A percentile compares a stretch with the other conserved stretches of the same genome.
Conservation (phyloP, 2,888 invertebrate species). For the Xanthia togata region DNA sequence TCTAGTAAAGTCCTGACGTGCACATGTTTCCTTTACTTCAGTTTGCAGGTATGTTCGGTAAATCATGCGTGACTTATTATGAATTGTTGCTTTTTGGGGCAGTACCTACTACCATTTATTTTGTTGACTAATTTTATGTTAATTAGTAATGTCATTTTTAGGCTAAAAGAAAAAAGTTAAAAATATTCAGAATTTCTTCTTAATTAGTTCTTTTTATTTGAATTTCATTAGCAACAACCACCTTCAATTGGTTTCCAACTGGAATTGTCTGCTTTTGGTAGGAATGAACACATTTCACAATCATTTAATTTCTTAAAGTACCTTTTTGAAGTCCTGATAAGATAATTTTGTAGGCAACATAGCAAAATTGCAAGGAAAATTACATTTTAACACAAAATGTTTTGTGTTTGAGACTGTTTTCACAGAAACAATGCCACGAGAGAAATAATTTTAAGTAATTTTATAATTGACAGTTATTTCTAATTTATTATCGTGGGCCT, state of each 20-base stretch:
- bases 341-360: constrained; percentile 17
- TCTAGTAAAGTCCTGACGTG: background rate
- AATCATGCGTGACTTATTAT: background rate
- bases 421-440: background rate
- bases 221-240: background rate
- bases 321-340: constrained; percentile 22
- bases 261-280: background rate
- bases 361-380: background rate
- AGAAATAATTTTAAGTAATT: background rate
- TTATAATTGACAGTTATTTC: background rate
- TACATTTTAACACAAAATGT: background rate
- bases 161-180: background rate
- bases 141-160: background rate
- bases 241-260: background rate
- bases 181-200: background rate
- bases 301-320: constrained; percentile 27
- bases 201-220: background rate
- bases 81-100: background rate
- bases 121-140: background rate
- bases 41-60: background rate
- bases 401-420: background rate
- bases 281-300: constrained; percentile 5
- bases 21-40: background rate
- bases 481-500: background rate
- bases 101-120: background rate